Percentiles rank a stretch among this genome's conserved stretches.
Evolutionary conservation across 1,140 invertebrate species (phyloP).

Genomic region (Cydia splendana): DNA sequence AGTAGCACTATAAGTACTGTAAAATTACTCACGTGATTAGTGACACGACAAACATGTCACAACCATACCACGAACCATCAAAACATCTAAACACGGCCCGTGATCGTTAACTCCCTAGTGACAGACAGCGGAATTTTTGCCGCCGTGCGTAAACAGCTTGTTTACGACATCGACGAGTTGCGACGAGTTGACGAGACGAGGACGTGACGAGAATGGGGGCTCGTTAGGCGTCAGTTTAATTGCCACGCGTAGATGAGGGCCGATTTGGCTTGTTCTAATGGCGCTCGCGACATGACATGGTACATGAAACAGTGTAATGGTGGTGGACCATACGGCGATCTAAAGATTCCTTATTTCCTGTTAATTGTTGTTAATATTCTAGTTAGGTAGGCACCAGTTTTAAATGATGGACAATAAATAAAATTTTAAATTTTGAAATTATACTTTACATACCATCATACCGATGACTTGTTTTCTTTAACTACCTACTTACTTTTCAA

Average conservation of each 20-base stretch:
- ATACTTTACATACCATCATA: too few species aligned
- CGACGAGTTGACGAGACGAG: conserved; percentile 4
- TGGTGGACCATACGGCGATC: background rate
- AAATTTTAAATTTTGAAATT: too few species aligned
- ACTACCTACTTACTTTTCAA: too few species aligned
- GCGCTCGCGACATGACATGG: background rate
- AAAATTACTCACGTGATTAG: too few species aligned
- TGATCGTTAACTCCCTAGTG: background rate
- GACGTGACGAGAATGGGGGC: conserved; percentile 16
- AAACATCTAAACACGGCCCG: background rate
- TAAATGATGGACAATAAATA: too few species aligned
- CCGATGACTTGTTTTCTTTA: too few species aligned
- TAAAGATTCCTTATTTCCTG: too few species aligned
- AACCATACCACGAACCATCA: background rate
- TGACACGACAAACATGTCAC: too few species aligned
- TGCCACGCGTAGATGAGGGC: conserved; percentile 1
- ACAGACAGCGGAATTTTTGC: background rate
- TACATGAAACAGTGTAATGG: background rate
- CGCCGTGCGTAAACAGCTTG: conserved; percentile 9
- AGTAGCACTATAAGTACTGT: too few species aligned
- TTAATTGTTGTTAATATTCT: too few species aligned
- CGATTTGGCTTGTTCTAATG: background rate
- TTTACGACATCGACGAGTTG: conserved; percentile 24
- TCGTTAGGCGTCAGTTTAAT: background rate
- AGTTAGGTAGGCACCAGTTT: too few species aligned